Evolutionary conservation across 2,888 invertebrate species (phyloP), one percentile per base, ranked within the genome.

Genomic region (Itoplectis maculator): DNA sequence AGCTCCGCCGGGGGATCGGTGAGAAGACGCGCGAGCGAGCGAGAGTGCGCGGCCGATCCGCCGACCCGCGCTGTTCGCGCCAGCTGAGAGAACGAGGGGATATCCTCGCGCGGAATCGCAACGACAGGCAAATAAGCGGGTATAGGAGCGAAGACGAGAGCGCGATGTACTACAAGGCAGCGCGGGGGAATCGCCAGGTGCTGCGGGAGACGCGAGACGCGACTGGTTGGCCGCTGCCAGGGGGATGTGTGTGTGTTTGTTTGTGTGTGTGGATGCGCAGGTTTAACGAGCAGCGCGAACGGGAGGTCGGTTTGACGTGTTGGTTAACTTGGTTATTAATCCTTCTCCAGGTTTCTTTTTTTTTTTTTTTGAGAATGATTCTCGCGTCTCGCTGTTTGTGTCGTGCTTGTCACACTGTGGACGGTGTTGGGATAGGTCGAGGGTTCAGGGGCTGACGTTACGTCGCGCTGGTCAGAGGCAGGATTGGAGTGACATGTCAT

Each of bases 101-200:
- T 68, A 76, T 69, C 59, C 68, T 37, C 54, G 68, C 13, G 45
- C 59, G 40, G 76, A 76, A 76, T 76, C 69, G 54, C 73, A 78
- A 77, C 78, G 81, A 81, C 77, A 63, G 77, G 81, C 68, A 78
- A 77, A 81, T 81, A 69, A 78, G 77, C 73, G 76, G 78, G 15
- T 77, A 63, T 45, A 54, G 65, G 73, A 69, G 68, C 51, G 81
- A 69, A 77, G 76, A 69, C 76, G 76, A 69, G 68, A 77, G 61
- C 47, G 59, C 72, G 72, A 73, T 73, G 72, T 73, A 61, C 47
- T 37, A 49, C 65, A 51, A 23, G 15, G 51, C 29, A 2, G n/a
- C n/a, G n/a, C n/a, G n/a, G n/a, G 29, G 29, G 29, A 5, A 29
- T 29, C 29, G 56, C 76, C 76, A 77, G 68, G 61, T 77, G 76